Percentiles rank a stretch among this genome's conserved stretches.
Evolutionary conservation across 2,797 vertebrate species (phyloP).

Genomic region (Melanotaenia boesemani): DNA sequence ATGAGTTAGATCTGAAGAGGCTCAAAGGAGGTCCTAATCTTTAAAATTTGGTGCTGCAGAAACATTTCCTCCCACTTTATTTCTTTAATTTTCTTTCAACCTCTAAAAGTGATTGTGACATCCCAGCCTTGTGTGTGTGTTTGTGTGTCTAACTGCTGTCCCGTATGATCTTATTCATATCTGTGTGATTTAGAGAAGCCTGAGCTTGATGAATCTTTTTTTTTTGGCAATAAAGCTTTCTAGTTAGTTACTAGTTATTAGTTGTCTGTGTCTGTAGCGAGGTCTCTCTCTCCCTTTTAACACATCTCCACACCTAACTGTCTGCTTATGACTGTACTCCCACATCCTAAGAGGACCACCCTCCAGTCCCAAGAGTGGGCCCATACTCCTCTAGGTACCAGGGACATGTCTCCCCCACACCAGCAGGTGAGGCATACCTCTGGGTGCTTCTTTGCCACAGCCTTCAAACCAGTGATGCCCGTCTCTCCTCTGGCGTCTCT

Average conservation of each 20-base stretch:
- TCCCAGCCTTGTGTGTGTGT: constrained; percentile 5
- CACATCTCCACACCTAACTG: constrained; percentile 38
- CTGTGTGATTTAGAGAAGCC: constrained; percentile 36
- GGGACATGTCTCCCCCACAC: constrained; percentile 55
- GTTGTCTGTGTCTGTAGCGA: constrained; percentile 57
- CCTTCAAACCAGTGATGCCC: constrained; percentile 90
- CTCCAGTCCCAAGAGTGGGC: constrained; percentile 40
- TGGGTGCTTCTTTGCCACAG: constrained; percentile 20
- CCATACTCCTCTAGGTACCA: constrained; percentile 53
- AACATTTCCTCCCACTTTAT: background rate
- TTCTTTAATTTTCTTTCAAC: background rate
- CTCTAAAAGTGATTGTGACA: background rate
- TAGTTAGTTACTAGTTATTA: constrained; percentile 37
- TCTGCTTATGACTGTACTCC: constrained; percentile 48
- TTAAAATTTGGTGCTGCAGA: background rate
- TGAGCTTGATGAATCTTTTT: constrained; percentile 30
- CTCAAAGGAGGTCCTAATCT: background rate
- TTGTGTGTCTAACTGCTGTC: constrained; percentile 17
- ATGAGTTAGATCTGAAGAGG: background rate
- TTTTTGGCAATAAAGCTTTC: constrained; percentile 27
- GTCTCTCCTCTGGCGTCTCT: constrained; percentile 94
- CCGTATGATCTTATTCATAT: constrained; percentile 34
- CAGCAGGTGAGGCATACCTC: constrained; percentile 60
- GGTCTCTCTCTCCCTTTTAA: constrained; percentile 53
- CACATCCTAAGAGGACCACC: constrained; percentile 40